A percentile compares a stretch with the other conserved stretches of the same genome.
These are phyloP conservation scores for Diadema setosum DNA, from an alignment of 35 echinoderm and acorn worm genomes.

Conservation along the genomic window DNA sequence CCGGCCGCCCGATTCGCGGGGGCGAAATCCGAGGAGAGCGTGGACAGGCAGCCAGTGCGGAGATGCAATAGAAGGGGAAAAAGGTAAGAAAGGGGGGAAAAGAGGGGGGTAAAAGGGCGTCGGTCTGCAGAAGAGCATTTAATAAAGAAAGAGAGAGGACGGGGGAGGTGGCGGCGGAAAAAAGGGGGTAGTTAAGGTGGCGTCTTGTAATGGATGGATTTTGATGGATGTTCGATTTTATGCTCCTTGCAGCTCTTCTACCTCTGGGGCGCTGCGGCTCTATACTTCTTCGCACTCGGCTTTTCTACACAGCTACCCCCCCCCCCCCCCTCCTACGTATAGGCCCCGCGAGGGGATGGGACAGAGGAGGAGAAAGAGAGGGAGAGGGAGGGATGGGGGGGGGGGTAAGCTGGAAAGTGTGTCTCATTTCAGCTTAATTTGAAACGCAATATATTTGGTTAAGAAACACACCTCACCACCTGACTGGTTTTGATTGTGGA, in stretches of 20 bases:
- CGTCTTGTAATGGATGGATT: neutral
- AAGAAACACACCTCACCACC: neutral
- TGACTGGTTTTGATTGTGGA: too few species aligned
- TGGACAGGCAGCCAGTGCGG: too few species aligned
- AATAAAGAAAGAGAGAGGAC: neutral
- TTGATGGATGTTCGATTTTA: neutral
- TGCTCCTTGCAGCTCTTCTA: neutral
- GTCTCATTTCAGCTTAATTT: neutral
- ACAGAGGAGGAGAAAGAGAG: too few species aligned
- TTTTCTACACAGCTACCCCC: too few species aligned
- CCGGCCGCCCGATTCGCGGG: neutral
- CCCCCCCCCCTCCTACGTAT: too few species aligned
- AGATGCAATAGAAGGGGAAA: neutral
- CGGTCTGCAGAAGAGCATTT: neutral
- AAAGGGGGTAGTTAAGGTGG: neutral
- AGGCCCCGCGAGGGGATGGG: too few species aligned
- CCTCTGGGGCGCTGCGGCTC: neutral
- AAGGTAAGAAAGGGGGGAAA: neutral
- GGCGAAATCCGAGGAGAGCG: neutral
- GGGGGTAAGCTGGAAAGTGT: neutral
- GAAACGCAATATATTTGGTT: constrained; percentile 9
- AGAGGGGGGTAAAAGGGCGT: neutral
- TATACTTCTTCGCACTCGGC: too few species aligned
- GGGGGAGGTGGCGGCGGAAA: neutral
- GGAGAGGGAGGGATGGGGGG: neutral